Conservation (phyloP, 1,140 invertebrate species). For the Mercenaria mercenaria region DNA sequence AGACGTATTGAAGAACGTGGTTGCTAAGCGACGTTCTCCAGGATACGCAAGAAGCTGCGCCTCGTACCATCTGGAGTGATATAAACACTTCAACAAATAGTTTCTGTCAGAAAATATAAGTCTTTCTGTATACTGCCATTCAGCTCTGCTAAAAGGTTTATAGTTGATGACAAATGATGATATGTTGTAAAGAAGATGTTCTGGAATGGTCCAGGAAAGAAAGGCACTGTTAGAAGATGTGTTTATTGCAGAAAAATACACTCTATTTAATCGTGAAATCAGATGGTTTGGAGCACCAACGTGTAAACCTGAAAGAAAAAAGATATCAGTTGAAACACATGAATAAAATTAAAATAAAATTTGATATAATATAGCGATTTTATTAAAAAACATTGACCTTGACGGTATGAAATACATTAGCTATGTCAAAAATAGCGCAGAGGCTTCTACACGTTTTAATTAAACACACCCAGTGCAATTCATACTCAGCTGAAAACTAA, state of each 20-base stretch:
- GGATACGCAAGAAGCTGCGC: slow-evolving; percentile 22
- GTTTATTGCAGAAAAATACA: background rate
- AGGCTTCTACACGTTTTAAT: too few species aligned
- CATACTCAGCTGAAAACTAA: too few species aligned
- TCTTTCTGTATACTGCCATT: slow-evolving; percentile 28
- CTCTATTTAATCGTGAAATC: background rate
- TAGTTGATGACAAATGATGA: slow-evolving; percentile 50
- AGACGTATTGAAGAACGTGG: slow-evolving; percentile 60
- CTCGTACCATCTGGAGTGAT: slow-evolving; percentile 35
- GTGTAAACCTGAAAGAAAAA: background rate
- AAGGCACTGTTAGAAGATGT: slow-evolving; percentile 30
- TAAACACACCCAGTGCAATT: too few species aligned
- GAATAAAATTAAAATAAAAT: too few species aligned
- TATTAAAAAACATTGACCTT: too few species aligned
- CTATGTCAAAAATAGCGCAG: too few species aligned
- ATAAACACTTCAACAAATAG: slow-evolving; percentile 5
- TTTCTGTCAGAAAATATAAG: slow-evolving; percentile 37
- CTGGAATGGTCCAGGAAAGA: slow-evolving; percentile 6
- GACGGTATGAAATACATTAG: too few species aligned
- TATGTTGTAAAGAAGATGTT: background rate
- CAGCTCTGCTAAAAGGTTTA: slow-evolving; percentile 3
- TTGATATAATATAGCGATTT: too few species aligned
- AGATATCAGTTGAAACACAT: too few species aligned
- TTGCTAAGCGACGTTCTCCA: slow-evolving; percentile 36
- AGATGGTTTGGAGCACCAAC: background rate